phyloP scores from a whole-genome alignment of 1,140 invertebrate species.

The Drosophila murphyi region DNA sequence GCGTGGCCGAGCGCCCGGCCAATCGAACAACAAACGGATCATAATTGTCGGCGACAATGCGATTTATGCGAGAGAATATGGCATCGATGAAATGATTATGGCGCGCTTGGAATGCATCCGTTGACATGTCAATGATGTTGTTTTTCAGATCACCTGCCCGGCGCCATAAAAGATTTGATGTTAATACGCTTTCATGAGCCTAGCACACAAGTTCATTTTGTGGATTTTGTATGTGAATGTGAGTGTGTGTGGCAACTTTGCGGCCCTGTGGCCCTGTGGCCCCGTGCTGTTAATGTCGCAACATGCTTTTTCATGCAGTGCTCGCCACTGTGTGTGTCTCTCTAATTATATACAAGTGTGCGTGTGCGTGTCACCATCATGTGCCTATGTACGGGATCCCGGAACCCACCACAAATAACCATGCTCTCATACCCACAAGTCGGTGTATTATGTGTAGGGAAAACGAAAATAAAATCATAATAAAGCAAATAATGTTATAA shows the following conservation, averaged over 20 bases:
- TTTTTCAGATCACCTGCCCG: constrained; percentile 80
- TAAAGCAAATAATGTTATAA: constrained; percentile 64
- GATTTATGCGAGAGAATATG: constrained; percentile 91
- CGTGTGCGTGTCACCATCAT: constrained; percentile 18
- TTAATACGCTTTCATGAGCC: constrained; percentile 49
- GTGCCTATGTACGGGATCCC: neutral
- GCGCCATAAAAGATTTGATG: constrained; percentile 47
- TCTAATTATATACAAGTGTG: constrained; percentile 57
- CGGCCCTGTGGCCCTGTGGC: constrained; percentile 11
- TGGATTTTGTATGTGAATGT: constrained; percentile 17
- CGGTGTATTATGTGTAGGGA: constrained; percentile 13
- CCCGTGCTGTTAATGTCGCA: constrained; percentile 30
- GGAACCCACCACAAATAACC: constrained; percentile 30
- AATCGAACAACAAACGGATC: constrained; percentile 93
- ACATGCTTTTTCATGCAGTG: constrained; percentile 51
- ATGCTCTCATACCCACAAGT: constrained; percentile 7
- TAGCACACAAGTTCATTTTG: constrained; percentile 41
- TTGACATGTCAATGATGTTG: constrained; percentile 83
- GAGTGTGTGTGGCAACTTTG: constrained; percentile 3
- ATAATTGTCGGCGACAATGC: constrained; percentile 90
- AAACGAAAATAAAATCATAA: constrained; percentile 6
- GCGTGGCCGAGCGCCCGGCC: constrained; percentile 85
- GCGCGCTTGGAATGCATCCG: constrained; percentile 79
- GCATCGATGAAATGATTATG: constrained; percentile 93
- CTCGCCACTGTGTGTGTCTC: constrained; percentile 42